Evolutionary conservation across 2,797 vertebrate species (phyloP).

Genomic region (Numenius phaeopus): DNA sequence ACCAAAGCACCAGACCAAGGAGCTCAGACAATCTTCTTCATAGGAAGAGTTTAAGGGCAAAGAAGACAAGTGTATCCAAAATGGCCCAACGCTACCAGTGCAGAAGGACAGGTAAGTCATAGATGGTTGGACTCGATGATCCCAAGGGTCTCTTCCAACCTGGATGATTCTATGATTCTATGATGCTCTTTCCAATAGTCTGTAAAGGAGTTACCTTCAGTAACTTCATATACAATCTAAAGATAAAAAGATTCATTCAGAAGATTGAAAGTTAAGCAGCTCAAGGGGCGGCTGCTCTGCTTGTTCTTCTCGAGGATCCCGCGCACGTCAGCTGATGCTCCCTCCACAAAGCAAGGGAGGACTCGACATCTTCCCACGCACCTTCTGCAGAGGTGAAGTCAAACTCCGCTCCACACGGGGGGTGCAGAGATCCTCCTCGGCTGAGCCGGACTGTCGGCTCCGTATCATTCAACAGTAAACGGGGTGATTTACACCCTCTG

Average conservation of each 20-base stretch:
- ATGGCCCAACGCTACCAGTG: background rate
- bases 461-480: background rate
- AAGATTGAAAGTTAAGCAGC: background rate
- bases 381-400: background rate
- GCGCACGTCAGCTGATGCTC: background rate
- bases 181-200: fast-evolving
- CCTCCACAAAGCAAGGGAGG: background rate
- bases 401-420: background rate
- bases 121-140: too few species aligned
- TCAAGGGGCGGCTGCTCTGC: background rate
- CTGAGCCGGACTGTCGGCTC: background rate
- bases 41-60: background rate
- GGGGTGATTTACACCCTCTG: background rate
- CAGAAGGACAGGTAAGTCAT: background rate
- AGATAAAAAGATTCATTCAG: background rate
- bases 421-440: background rate
- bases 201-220: fast-evolving
- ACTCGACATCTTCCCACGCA: background rate
- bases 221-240: background rate
- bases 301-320: background rate
- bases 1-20: background rate
- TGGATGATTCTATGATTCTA: too few species aligned
- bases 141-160: too few species aligned
- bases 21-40: background rate
- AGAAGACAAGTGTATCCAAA: background rate